Base-by-base conservation (phyloP, 2,888 invertebrate species). In the Folsomia manolachei region DNA sequence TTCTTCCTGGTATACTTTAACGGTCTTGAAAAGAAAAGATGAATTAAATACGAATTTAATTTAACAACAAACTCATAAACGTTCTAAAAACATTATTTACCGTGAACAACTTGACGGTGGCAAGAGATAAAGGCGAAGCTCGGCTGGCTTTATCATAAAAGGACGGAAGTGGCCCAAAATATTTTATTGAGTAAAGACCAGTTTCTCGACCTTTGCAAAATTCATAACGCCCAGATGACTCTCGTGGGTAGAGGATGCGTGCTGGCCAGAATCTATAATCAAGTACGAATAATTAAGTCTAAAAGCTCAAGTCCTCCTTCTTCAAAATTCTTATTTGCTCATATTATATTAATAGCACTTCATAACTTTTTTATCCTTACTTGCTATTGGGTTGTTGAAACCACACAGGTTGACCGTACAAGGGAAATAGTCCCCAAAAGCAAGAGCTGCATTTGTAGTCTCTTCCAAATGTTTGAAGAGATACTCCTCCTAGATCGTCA, bases 401-500 rank as follows among this genome's bases (percentile, higher is more conserved):
- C 79, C 78, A 80, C 1, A 80, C 77, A 0, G 75, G 73, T 65
- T 78, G 77, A 2, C 79, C 79, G 51, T 77, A 77, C 1, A 79
- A 26, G 1, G 79, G 79, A 66, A 70, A 77, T 9, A 75, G 23
- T 1, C 79, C 79, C 78, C 77, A 78, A 1, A 60, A 27, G 39
- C 79, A 80, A 2, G 69, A 72, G 18, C 53, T 68, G 19, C 79
- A 79, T 51, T 75, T 71, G 63, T 78, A 79, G 11, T 64, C 73
- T n/a, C 24, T 27, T 0, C 70, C 75, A 63, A 78, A 78, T 0
- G 24, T 53, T 27, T 68, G 25, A 2, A 78, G 14, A 1, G 69
- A 24, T 0, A 69, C 9, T 26, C 39, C 61, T 0, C 26, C 25
- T 24, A 76, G 51, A 2, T 56, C 69, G 1, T 64, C 74, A 0